Conservation (phyloP, 2,113 vertebrate species). For the Scomber japonicus region DNA sequence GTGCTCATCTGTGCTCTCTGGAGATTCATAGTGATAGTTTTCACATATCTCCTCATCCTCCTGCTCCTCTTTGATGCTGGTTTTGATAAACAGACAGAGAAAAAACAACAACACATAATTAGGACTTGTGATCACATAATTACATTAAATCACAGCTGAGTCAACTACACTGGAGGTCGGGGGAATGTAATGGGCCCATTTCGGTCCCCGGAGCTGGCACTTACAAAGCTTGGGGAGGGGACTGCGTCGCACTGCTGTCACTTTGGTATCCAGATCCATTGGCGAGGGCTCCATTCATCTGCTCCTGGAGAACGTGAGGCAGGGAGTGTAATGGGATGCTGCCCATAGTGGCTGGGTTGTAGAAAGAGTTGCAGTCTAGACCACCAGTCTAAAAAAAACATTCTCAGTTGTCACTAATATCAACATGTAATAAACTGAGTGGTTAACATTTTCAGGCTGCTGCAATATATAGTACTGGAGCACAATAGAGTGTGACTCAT, state of each 20-base stretch:
- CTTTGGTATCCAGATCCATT: conserved; percentile 94
- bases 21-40: conserved; percentile 88
- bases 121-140: not conserved
- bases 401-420: not conserved
- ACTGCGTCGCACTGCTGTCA: conserved; percentile 95
- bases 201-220: conserved; percentile 63
- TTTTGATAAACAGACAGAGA: conserved; percentile 57
- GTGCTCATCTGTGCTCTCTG: conserved; percentile 93
- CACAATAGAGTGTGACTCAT: not conserved
- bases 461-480: too few relatives aligned
- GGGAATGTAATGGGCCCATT: too few relatives aligned
- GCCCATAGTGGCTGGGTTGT: conserved; percentile 92
- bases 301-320: conserved; percentile 91
- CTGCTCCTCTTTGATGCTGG: conserved; percentile 94
- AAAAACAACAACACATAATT: not conserved
- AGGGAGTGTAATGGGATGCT: conserved; percentile 91
- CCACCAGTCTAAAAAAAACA: conserved; percentile 86
- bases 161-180: not conserved
- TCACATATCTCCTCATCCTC: conserved; percentile 94
- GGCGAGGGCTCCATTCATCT: conserved; percentile 92
- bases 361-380: conserved; percentile 91
- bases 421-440: not conserved
- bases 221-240: conserved; percentile 93
- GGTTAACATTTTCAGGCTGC: not conserved
- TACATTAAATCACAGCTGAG: not conserved